Conservation (phyloP, 2,888 invertebrate species). For the Clanis bilineata region DNA sequence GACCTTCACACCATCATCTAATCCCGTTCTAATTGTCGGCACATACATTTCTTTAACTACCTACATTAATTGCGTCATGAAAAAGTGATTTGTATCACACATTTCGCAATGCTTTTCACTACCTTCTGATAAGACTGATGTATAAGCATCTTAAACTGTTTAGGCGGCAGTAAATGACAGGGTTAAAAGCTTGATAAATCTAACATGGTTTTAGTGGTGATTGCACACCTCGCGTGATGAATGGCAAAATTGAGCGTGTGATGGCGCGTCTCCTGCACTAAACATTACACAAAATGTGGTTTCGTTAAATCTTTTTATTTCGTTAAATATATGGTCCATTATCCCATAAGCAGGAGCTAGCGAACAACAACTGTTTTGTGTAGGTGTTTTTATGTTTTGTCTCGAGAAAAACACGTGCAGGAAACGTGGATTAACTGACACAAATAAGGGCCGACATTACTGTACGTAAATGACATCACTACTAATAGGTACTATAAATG, state of each 20-base stretch:
- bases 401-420: too few species aligned
- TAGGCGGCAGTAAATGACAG: not conserved
- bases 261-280: too few species aligned
- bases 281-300: too few species aligned
- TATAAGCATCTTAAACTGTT: constrained; percentile 4
- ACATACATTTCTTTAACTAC: constrained; percentile 34
- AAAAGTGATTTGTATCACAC: constrained; percentile 17
- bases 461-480: too few species aligned
- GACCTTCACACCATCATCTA: constrained; percentile 56
- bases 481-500: too few species aligned
- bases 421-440: too few species aligned
- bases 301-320: too few species aligned
- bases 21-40: constrained; percentile 47
- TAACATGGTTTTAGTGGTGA: not conserved
- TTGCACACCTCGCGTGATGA: not conserved
- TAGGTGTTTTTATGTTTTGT: too few species aligned
- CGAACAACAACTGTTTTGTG: too few species aligned
- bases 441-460: not conserved
- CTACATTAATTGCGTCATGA: constrained; percentile 26
- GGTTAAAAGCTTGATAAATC: not conserved
- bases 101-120: constrained; percentile 4
- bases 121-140: constrained; percentile 1
- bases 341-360: too few species aligned
- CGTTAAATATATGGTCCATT: too few species aligned
- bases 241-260: not conserved